phyloP scores from a whole-genome alignment of 2,888 invertebrate species.

The Conistra vaccinii region DNA sequence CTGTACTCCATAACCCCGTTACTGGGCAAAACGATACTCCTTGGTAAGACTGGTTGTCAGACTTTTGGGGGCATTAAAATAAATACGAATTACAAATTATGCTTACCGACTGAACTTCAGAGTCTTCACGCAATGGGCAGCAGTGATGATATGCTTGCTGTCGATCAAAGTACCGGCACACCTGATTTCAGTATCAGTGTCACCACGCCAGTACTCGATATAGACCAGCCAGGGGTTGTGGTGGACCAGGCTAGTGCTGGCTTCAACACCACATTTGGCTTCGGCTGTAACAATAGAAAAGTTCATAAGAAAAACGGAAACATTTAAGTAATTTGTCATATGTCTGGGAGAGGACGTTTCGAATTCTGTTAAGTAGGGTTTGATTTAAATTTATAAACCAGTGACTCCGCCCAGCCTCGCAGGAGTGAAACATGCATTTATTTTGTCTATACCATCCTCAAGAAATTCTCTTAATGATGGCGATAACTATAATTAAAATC shows the following conservation, averaged over 20 bases:
- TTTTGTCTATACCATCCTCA: neutral
- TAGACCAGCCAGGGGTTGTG: constrained; percentile 78
- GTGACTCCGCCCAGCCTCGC: neutral
- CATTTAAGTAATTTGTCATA: accelerated
- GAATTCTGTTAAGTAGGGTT: neutral
- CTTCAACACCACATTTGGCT: constrained; percentile 75
- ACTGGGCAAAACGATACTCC: neutral
- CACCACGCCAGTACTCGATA: constrained; percentile 73
- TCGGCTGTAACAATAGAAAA: constrained; percentile 48
- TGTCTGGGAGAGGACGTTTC: neutral
- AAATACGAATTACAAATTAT: neutral
- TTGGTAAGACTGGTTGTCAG: neutral
- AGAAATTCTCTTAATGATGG: neutral
- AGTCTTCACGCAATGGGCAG: constrained; percentile 77
- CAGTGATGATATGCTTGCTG: constrained; percentile 74
- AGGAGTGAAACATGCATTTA: neutral
- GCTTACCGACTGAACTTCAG: constrained; percentile 70
- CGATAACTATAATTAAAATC: neutral
- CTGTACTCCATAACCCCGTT: neutral
- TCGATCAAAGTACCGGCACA: constrained; percentile 77
- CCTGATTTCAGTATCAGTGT: constrained; percentile 61
- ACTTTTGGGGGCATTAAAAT: neutral
- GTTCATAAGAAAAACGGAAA: neutral
- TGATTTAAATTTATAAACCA: neutral
- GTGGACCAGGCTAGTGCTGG: constrained; percentile 74